Conservation (phyloP, 2,797 vertebrate genomes). For the Pangasius larnaudii region DNA sequence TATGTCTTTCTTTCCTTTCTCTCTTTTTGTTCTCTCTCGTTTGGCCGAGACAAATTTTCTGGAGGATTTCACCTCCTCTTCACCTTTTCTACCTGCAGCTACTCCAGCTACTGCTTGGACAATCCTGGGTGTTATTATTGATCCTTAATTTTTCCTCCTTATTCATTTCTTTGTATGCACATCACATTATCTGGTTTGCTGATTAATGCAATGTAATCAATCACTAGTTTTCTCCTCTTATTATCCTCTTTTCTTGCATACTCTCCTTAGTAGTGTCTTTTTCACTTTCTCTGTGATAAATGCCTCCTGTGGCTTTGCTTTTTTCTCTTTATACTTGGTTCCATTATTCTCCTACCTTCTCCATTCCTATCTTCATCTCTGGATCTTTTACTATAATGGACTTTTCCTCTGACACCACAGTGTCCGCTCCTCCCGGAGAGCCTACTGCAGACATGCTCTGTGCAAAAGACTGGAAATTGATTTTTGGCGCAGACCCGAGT, state of each 20-base stretch:
- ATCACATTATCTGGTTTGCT: conserved; percentile 26
- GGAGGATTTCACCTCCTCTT: conserved; percentile 35
- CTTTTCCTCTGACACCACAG: conserved; percentile 56
- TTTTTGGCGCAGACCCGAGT: conserved; percentile 60
- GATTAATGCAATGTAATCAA: conserved; percentile 34
- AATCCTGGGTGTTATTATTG: conserved; percentile 30
- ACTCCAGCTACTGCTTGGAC: conserved; percentile 23
- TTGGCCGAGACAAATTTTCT: conserved; percentile 25
- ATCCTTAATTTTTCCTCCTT: conserved; percentile 29
- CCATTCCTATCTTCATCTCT: conserved; percentile 48
- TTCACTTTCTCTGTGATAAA: conserved; percentile 34
- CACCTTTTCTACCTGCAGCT: conserved; percentile 36
- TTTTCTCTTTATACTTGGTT: conserved; percentile 21
- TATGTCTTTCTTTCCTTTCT: conserved; percentile 31
- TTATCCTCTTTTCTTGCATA: conserved; percentile 28
- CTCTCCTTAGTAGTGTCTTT: neutral
- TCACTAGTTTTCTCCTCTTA: conserved; percentile 33
- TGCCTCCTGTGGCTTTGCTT: conserved; percentile 7
- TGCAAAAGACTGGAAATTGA: conserved; percentile 68
- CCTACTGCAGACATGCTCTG: conserved; percentile 57
- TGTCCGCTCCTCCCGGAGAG: conserved; percentile 49
- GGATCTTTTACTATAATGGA: conserved; percentile 53
- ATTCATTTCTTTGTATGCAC: conserved; percentile 5
- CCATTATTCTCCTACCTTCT: conserved; percentile 39
- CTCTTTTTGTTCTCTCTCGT: conserved; percentile 1